phyloP scores from a whole-genome alignment of 2,888 invertebrate genomes.

The Nowickia ferox region DNA sequence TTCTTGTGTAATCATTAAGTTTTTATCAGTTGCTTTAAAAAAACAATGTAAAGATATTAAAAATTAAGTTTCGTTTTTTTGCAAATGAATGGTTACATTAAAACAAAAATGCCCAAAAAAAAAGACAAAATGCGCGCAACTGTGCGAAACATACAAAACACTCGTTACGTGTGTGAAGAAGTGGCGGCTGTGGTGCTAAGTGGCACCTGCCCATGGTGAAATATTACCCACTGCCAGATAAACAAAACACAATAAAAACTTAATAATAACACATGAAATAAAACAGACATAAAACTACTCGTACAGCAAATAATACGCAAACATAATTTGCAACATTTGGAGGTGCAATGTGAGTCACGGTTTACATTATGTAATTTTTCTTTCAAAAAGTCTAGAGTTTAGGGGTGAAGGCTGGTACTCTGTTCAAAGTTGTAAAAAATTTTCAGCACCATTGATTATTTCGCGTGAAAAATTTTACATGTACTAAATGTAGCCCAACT shows the following conservation, averaged over 20 bases:
- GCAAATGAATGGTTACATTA: conserved; percentile 57
- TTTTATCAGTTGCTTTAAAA: conserved; percentile 58
- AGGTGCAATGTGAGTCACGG: conserved; percentile 44
- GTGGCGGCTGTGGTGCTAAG: conserved; percentile 59
- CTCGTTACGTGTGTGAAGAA: conserved; percentile 31
- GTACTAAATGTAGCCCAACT: too few species aligned
- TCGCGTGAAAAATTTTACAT: too few species aligned
- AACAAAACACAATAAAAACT: conserved; percentile 55
- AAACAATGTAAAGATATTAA: conserved; percentile 63
- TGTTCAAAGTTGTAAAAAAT: too few species aligned
- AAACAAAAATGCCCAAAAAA: conserved; percentile 28
- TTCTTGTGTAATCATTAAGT: conserved; percentile 65
- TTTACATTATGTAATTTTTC: too few species aligned
- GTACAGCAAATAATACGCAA: conserved; percentile 1
- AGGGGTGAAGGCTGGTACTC: too few species aligned
- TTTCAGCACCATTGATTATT: too few species aligned
- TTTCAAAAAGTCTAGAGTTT: too few species aligned
- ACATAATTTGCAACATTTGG: conserved; percentile 51
- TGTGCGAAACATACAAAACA: conserved; percentile 63
- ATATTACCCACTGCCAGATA: conserved; percentile 67
- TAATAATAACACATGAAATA: conserved; percentile 32
- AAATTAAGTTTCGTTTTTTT: conserved; percentile 16
- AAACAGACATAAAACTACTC: conserved; percentile 4
- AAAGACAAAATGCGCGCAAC: conserved; percentile 57
- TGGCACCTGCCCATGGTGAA: conserved; percentile 68